phyloP scores from a whole-genome alignment of 2,113 vertebrate species.

The Marmota monax region DNA sequence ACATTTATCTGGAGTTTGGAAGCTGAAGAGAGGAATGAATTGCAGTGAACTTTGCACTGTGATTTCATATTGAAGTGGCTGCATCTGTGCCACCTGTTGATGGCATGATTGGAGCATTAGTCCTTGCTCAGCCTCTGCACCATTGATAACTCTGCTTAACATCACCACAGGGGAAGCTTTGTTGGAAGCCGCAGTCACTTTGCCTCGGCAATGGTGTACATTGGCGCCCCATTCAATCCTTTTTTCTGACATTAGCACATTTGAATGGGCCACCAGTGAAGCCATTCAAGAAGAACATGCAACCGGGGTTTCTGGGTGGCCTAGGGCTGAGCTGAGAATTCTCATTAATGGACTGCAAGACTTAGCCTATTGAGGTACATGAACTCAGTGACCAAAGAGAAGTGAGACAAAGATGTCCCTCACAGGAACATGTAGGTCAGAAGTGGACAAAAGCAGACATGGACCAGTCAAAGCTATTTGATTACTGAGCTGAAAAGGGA shows the following conservation, averaged over 20 bases:
- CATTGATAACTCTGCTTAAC: conserved; percentile 89
- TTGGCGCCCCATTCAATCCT: conserved; percentile 85
- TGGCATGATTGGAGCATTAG: conserved; percentile 89
- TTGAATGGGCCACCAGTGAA: conserved; percentile 93
- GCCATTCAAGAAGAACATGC: conserved; percentile 89
- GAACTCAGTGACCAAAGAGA: conserved; percentile 92
- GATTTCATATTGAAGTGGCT: conserved; percentile 87
- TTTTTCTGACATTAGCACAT: conserved; percentile 87
- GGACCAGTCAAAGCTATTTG: conserved; percentile 84
- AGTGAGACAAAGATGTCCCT: conserved; percentile 91
- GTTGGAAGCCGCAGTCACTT: conserved; percentile 88
- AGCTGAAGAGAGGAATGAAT: conserved; percentile 83
- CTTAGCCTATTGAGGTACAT: conserved; percentile 90
- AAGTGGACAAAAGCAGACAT: conserved; percentile 86
- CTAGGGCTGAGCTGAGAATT: conserved; percentile 85
- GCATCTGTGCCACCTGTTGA: conserved; percentile 89
- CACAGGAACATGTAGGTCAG: conserved; percentile 86
- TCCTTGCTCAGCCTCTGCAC: conserved; percentile 85
- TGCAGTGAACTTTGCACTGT: conserved; percentile 84
- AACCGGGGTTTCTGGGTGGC: conserved; percentile 89
- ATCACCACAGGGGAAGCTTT: conserved; percentile 88
- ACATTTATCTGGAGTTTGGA: conserved; percentile 78
- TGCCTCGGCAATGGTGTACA: conserved; percentile 90
- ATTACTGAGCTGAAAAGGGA: conserved; percentile 80
- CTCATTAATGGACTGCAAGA: conserved; percentile 89